Evolutionary conservation across 2,888 invertebrate species (phyloP), one percentile per base, ranked within the genome.

Genomic region (Epinotia ramella): DNA sequence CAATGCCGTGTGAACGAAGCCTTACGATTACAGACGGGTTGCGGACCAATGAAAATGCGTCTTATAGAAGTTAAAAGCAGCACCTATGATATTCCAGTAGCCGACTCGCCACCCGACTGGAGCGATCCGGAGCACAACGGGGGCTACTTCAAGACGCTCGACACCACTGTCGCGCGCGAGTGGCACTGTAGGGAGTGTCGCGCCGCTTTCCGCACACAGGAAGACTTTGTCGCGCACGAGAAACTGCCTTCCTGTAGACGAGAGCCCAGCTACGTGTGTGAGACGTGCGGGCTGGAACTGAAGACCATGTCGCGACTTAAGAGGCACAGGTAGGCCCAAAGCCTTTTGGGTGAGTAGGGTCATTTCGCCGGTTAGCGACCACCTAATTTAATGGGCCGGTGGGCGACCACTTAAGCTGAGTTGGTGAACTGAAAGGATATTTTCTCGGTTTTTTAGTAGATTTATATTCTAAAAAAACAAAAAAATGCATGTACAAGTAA

Each of bases 111-210:
- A 2, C 72, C 76, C 11, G 80, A 82, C 16, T 72, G 60, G 46
- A 67, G 71, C 18, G 72, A 57, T n/a, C 60, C 40, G 9, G 60
- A 56, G 24, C 62, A 24, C 9, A 72, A 76, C 20, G 77, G 76
- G 5, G 77, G 78, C 2, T 77, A 78, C 62, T 81, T 81, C 62
- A 78, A 65, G 20, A 49, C 75, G 0, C 66, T 76, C 18, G 80
- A 77, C 3, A 16, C 62, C 0, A 78, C 71, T 2, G 67, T 85
- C 0, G 60, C 73, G 0, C 78, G 84, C 2, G 81, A 85, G 78
- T 87, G 86, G 86, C 49, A 63, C 1, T 87, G 87, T 77, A 76
- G 80, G 0, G 86, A 85, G 73, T 87, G 87, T 69, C 77, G 76
- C n/a, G 71, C 76, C n/a, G 79, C 73, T 1, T 87, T 87, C 73